Base-by-base conservation (phyloP, 2,113 vertebrate genomes). In the Australoheros scitulus region DNA sequence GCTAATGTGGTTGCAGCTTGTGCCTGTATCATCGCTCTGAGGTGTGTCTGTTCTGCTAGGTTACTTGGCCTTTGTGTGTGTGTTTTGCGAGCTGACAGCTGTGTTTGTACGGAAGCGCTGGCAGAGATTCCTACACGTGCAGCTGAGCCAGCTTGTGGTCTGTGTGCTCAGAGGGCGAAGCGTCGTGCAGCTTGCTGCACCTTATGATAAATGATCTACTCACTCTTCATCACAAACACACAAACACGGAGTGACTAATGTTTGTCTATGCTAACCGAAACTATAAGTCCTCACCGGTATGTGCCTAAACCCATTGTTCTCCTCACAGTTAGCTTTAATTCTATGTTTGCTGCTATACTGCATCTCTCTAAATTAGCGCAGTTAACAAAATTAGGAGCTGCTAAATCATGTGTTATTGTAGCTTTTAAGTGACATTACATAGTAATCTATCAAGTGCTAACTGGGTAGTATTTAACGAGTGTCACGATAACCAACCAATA, bases 91-190 rank as follows among this genome's bases (percentile, higher is more conserved):
- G 3, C 57, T 79, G 34, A 80, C 87, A 88, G 36, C 83, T 92
- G 88, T 88, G 84, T 91, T 87, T 89, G 63, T 8, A 70, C 22
- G 34, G 29, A 63, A 77, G 75, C 29, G 43, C 70, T 88, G 87
- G 79, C 74, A 80, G 81, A 9, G 63, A 70, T 76, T 56, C 43
- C 59, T 72, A 36, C 77, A 61, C 0, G 61, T 80, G 79, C 79
- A 79, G 56, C 38, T 60, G 68, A 83, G 77, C 85, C 92, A 91
- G 55, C 18, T 68, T 81, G 77, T 34, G 89, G 74, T 81, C 61
- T 89, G 78, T 82, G 52, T 80, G 80, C 60, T 83, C 38, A 75
- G 29, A 57, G 83, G 90, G 77, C 1, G 2, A 82, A 55, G 57
- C 61, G 1, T 85, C 74, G 50, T 24, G 7, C 29, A 61, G 32